Percentiles rank a stretch among this genome's conserved stretches.
Evolutionary conservation across 2,797 vertebrate genomes (phyloP).

Genomic region (Sphenodon punctatus): DNA sequence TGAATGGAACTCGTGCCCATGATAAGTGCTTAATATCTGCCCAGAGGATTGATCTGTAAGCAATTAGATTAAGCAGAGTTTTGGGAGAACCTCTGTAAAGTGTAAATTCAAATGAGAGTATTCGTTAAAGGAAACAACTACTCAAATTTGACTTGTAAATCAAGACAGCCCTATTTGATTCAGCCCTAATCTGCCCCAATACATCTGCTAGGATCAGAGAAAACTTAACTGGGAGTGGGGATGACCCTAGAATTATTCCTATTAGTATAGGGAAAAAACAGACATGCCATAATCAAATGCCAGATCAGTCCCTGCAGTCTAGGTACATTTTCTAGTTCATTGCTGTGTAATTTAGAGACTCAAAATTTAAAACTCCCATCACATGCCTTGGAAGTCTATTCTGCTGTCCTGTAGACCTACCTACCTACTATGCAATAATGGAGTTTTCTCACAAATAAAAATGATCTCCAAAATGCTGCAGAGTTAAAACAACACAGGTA

Average conservation of each 20-base stretch:
- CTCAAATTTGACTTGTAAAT: too few species aligned
- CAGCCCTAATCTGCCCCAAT: too few species aligned
- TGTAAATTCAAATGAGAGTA: too few species aligned
- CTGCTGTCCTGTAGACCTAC: neutral
- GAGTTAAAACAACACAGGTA: neutral
- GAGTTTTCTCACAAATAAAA: too few species aligned
- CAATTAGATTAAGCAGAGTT: too few species aligned
- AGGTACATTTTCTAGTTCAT: neutral
- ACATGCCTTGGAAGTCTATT: neutral
- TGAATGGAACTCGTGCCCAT: neutral
- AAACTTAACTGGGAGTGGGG: neutral
- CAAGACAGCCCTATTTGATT: too few species aligned
- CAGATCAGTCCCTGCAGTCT: neutral
- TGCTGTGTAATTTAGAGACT: neutral
- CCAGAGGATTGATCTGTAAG: too few species aligned
- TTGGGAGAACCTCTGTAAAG: too few species aligned
- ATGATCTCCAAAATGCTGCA: neutral
- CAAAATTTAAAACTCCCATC: neutral
- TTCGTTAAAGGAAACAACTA: too few species aligned
- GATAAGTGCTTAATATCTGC: too few species aligned
- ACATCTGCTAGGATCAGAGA: too few species aligned
- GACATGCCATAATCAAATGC: neutral
- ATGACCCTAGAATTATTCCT: neutral
- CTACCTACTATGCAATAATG: neutral
- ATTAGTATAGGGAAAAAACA: neutral